Conservation (phyloP, 1,140 invertebrate genomes). For the Nymphalis io region DNA sequence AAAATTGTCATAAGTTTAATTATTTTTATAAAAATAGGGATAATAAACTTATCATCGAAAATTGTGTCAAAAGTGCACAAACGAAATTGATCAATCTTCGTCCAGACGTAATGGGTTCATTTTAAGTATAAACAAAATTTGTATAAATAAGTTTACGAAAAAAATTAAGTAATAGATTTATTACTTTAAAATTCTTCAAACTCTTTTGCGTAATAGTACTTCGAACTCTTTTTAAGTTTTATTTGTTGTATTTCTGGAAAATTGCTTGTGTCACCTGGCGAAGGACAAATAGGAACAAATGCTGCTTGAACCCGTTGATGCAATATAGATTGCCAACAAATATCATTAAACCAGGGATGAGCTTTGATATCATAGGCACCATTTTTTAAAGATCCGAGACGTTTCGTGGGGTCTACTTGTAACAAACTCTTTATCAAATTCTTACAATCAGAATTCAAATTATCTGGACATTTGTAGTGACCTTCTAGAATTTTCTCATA, state of each 20-base stretch:
- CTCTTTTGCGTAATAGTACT: slow-evolving; percentile 71
- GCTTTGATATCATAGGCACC: slow-evolving; percentile 86
- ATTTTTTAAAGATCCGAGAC: slow-evolving; percentile 93
- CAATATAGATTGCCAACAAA: slow-evolving; percentile 92
- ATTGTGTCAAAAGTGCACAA: no score
- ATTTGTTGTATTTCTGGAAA: slow-evolving; percentile 87
- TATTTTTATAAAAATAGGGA: no score
- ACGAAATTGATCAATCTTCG: no score
- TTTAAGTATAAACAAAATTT: no score
- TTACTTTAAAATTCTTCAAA: slow-evolving; percentile 72
- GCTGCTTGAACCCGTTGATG: slow-evolving; percentile 88
- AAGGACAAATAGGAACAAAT: slow-evolving; percentile 87
- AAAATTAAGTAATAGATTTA: background rate
- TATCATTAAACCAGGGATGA: slow-evolving; percentile 86
- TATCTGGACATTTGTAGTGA: slow-evolving; percentile 85
- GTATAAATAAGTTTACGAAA: background rate
- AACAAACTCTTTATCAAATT: slow-evolving; percentile 92
- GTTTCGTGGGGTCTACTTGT: slow-evolving; percentile 91
- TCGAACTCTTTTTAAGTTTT: slow-evolving; percentile 64
- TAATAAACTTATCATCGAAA: no score
- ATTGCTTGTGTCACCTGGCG: slow-evolving; percentile 88
- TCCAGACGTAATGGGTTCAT: no score
- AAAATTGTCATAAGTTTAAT: no score
- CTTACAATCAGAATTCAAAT: slow-evolving; percentile 88
- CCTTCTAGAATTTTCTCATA: slow-evolving; percentile 93